Evolutionary conservation across 2,888 invertebrate genomes (phyloP), one percentile per base, ranked within the genome.

Genomic region (Plagodis dolabraria): DNA sequence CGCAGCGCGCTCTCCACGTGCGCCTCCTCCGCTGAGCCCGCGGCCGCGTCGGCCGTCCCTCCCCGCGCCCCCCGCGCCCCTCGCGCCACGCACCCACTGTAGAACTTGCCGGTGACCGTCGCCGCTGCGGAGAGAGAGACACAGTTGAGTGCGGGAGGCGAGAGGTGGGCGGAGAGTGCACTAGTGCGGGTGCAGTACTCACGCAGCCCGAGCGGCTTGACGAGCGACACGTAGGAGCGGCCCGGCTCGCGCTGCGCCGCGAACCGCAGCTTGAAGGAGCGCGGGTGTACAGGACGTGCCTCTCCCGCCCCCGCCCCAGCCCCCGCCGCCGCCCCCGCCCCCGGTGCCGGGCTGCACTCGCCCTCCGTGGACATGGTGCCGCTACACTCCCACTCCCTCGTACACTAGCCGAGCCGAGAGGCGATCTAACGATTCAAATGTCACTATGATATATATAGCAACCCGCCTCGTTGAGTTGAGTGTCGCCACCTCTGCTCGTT

Each of bases 241-340:
- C 93, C 92, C 47, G 72, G 81, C 76, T 90, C 91, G 57, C 85
- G 82, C 63, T 77, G 81, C n/a, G 82, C 67, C 57, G 89, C 89
- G 73, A 68, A 68, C 35, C 68, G 68, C 63, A 68, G 64, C 68
- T 68, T 63, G 64, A 54, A 68, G 63, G 66, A 63, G 57, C 56
- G 60, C 56, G 60, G 45, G 55, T 60, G 60, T 11, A 42, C 56
- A 47, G 33, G 33, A 45, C 63, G 51, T 47, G 47, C 33, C 55
- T 35, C 48, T 45, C 49, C 38, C 12, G 42, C 40, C 45, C 7
- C 47, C 38, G 9, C 43, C 44, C 47, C 44, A 40, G 47, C 35
- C 36, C 53, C 44, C 48, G 35, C 52, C n/a, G n/a, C 38, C 12
- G 42, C 40, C 45, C 7, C 47, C 38, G 9, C 43, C 44, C 47